phyloP scores from a whole-genome alignment of 2,797 vertebrate genomes.

The Sparidentex hasta region DNA sequence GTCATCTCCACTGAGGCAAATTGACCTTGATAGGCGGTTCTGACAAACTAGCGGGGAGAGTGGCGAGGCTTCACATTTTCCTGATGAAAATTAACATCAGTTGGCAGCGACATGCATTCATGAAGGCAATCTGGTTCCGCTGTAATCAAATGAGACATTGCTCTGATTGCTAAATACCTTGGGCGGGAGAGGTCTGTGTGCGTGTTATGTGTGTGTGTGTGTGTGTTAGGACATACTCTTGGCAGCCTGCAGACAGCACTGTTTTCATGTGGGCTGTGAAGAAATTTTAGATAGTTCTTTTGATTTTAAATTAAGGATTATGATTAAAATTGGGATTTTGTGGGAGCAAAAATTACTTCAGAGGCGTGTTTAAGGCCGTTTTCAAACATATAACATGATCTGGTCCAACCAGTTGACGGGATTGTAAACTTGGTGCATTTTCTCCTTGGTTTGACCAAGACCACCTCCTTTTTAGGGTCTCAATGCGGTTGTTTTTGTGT shows the following conservation, averaged over 20 bases:
- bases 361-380: constrained; percentile 5
- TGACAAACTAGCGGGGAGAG: constrained; percentile 48
- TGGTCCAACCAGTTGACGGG: no score
- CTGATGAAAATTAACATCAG: constrained; percentile 73
- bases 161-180: constrained; percentile 73
- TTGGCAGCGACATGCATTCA: constrained; percentile 59
- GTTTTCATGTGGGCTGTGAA: background rate
- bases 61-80: constrained; percentile 46
- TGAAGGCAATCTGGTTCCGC: constrained; percentile 59
- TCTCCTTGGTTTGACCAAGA: no score
- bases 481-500: no score
- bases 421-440: no score
- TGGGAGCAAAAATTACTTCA: background rate
- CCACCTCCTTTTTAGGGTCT: no score
- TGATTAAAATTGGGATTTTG: background rate
- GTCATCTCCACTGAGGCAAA: constrained; percentile 49
- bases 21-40: constrained; percentile 65
- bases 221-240: constrained; percentile 21
- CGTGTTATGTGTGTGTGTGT: constrained; percentile 13
- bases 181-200: constrained; percentile 26
- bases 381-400: no score
- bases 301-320: constrained; percentile 19
- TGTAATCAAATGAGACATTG: constrained; percentile 74
- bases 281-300: background rate
- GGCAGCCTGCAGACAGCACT: constrained; percentile 38